A percentile compares a stretch with the other conserved stretches of the same genome.
phyloP scores from a whole-genome alignment of 2,888 invertebrate species.

The Dicyrtomina minuta region DNA sequence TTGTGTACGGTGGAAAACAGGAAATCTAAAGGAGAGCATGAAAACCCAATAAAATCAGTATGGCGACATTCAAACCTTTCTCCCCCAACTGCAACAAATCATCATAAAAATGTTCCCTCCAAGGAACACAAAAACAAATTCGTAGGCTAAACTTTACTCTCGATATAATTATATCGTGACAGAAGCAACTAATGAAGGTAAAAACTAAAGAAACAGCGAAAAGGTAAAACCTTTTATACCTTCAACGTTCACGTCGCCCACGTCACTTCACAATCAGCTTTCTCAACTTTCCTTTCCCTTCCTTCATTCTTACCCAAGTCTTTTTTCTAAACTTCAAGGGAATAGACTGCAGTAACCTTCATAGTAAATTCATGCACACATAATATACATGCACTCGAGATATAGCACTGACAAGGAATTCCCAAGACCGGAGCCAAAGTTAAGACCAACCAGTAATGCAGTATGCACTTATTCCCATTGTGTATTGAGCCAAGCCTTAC shows the following conservation, averaged over 20 bases:
- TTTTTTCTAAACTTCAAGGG: too few relatives aligned
- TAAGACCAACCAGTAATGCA: too few relatives aligned
- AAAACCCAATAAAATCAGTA: not conserved
- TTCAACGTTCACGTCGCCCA: slow-evolving; percentile 24
- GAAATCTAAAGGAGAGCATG: not conserved
- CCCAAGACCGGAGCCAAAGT: too few relatives aligned
- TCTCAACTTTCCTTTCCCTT: not conserved
- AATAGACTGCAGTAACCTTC: too few relatives aligned
- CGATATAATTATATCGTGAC: slow-evolving; percentile 17
- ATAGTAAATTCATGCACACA: too few relatives aligned
- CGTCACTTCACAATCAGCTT: slow-evolving; percentile 24
- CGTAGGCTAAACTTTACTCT: slow-evolving; percentile 22
- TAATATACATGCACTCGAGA: too few relatives aligned
- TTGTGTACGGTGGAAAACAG: too few relatives aligned
- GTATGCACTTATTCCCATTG: too few relatives aligned
- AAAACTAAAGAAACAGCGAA: too few relatives aligned
- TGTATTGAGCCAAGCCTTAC: too few relatives aligned
- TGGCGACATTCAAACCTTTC: not conserved
- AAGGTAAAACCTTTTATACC: slow-evolving; percentile 29
- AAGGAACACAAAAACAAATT: slow-evolving; percentile 30
- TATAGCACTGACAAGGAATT: too few relatives aligned
- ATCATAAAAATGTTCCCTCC: slow-evolving; percentile 30
- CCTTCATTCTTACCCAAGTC: too few relatives aligned
- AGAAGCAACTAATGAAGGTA: slow-evolving; percentile 29
- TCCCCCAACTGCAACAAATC: slow-evolving; percentile 18